A percentile compares a stretch with the other conserved stretches of the same genome.
phyloP scores from a whole-genome alignment of 2,113 vertebrate species.

The Oryzias melastigma region DNA sequence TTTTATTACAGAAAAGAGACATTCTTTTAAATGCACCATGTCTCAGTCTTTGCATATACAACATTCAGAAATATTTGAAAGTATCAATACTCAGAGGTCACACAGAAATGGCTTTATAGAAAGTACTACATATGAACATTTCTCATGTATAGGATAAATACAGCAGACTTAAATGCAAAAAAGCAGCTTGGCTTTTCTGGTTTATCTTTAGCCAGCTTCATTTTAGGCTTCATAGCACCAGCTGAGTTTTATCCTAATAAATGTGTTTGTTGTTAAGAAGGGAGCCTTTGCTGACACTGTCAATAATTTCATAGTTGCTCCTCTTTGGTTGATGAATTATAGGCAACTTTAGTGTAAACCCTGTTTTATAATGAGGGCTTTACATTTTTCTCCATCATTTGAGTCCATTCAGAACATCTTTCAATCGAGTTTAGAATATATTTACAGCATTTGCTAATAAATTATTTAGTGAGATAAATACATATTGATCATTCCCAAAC shows the following conservation, averaged over 20 bases:
- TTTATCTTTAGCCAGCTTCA: no score
- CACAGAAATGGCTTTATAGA: no score
- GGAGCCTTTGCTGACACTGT: no score
- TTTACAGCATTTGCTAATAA: conserved; percentile 13
- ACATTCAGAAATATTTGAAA: neutral
- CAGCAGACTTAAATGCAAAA: no score
- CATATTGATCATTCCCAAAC: no score
- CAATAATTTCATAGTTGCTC: conserved; percentile 16
- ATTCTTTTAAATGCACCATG: conserved; percentile 12
- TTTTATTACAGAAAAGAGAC: conserved; percentile 1
- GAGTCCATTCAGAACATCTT: no score
- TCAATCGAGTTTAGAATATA: conserved; percentile 8
- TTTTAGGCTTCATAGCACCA: no score
- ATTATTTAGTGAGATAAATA: neutral
- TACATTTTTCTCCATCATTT: no score
- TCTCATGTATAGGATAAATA: no score
- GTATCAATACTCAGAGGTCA: conserved; percentile 20
- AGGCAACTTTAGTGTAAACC: conserved; percentile 39
- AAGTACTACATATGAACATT: no score
- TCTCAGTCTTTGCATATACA: conserved; percentile 27
- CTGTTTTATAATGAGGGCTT: neutral
- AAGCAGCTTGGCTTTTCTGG: no score
- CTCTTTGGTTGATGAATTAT: conserved; percentile 63
- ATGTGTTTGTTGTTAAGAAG: no score
- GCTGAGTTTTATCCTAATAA: conserved; percentile 2